Base-by-base conservation (phyloP, 2,113 vertebrate species). In the Thalassoma bifasciatum region DNA sequence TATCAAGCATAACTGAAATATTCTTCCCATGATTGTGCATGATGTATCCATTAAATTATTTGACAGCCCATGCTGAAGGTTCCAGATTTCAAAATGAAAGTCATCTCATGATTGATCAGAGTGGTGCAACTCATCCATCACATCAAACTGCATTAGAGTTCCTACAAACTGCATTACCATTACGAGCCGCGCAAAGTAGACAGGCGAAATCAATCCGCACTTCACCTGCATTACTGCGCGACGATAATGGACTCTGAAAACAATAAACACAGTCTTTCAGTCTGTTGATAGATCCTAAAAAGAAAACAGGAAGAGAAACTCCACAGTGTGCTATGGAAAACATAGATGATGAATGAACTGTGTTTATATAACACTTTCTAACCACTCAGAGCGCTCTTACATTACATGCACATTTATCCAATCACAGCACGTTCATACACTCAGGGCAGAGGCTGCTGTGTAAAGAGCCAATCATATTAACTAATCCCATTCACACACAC, bases 171-270 rank as follows among this genome's bases (percentile, higher is more conserved):
- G 52, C n/a, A 53, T 70, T 40, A 52, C 13, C 58, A 72, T 57
- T 51, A 71, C 26, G 51, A 21, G 34, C 16, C 54, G 40, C 49
- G 54, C 26, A 61, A 21, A 2, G 1, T 19, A 66, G 21, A 44
- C 51, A 47, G 34, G 36, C 24, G 24, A 49, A 68, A 68, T 72
- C 40, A 57, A 58, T 67, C 38, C 19, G 38, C 60, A 79, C 66
- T 75, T 67, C 49, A 70, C 36, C 9, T 4, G 1, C 75, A 75
- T 72, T 67, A 75, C 23, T 6, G 36, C 40, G 17, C 40, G 51
- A 22, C 13, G 0, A n/a, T 82, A 71, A 85, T 77, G 66, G 54
- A 51, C n/a, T 42, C 40, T 62, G 21, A 64, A 63, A 59, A 80
- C 61, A 72, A 75, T 37, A 63, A 40, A 46, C 17, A 6, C 16